phyloP scores from a whole-genome alignment of 2,797 vertebrate species.

The Ctenopoma multispine region DNA sequence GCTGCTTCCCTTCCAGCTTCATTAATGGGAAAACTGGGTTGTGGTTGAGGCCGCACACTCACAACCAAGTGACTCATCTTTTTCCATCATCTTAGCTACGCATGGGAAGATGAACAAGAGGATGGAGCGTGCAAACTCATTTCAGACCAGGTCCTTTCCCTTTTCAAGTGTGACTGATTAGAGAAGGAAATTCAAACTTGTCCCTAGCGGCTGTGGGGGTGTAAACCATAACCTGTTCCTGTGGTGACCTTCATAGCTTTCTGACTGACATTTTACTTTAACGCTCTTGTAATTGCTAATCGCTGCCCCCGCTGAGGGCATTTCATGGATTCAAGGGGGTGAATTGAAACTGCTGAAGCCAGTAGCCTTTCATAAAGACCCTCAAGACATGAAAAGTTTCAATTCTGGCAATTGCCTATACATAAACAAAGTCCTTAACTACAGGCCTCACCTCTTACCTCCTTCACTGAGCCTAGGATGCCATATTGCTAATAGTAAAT shows the following conservation, averaged over 20 bases:
- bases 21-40: slow-evolving; percentile 35
- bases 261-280: slow-evolving; percentile 61
- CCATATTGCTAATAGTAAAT: not conserved
- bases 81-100: slow-evolving; percentile 54
- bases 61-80: slow-evolving; percentile 56
- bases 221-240: slow-evolving; percentile 61
- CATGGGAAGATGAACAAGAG: slow-evolving; percentile 54
- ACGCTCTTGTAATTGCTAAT: slow-evolving; percentile 46
- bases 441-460: slow-evolving; percentile 18
- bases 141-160: slow-evolving; percentile 66
- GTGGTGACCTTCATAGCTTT: slow-evolving; percentile 64
- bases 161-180: slow-evolving; percentile 68
- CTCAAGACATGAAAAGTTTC: slow-evolving; percentile 17
- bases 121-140: slow-evolving; percentile 63
- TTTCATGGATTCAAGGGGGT: slow-evolving; percentile 4
- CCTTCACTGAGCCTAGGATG: not conserved
- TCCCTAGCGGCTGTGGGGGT: slow-evolving; percentile 42
- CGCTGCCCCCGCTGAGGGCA: slow-evolving; percentile 3
- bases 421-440: slow-evolving; percentile 13
- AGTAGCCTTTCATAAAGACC: slow-evolving; percentile 13
- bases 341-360: slow-evolving; percentile 1
- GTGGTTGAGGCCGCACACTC: slow-evolving; percentile 22
- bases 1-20: slow-evolving; percentile 15
- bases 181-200: slow-evolving; percentile 43
- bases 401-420: slow-evolving; percentile 14